Evolutionary conservation across 1,140 invertebrate species (phyloP), one percentile per base, ranked within the genome.

Genomic region (Drosophila rhopaloa): DNA sequence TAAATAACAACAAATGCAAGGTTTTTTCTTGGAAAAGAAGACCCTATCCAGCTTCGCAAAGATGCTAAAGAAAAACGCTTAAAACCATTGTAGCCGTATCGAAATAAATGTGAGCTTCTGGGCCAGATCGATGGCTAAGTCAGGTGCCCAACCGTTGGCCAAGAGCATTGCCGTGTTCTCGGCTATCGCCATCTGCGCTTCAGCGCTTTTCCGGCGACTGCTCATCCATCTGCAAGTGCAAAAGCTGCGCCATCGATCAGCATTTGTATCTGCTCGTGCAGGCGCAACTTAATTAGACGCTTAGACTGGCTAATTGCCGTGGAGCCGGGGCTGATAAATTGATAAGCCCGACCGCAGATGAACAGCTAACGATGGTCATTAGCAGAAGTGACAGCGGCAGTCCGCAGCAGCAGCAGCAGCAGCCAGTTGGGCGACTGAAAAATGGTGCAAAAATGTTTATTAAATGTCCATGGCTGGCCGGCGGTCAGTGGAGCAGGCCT

Each of bases 281-380:
- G 83, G 72, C 71, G 83, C 79, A 88, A 83, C 83, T 88, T 88
- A 88, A 88, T 88, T 88, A 88, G 84, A 88, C 84, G 77, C 80
- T 83, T 83, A 88, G 84, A 57, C 72, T 61, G 62, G 62, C 77
- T 89, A 89, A 89, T 89, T 89, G 85, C 84, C 65, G 57, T 50
- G 44, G 38, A 44, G 60, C 41, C 16, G 73, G 44, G 27, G 43
- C 58, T 78, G 85, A 89, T 89, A 89, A 79, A 89, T 86, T 89
- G 84, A 89, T 89, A 89, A 89, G 74, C 84, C 59, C 62, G 51
- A 38, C 62, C 79, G 79, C 79, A 79, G 83, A 86, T 86, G 83
- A 89, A 76, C 83, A 89, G 74, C 84, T 84, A 89, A 89, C 79
- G 80, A 89, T 83, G 84, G 73, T 77, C 88, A 89, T 89, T 89